phyloP scores from a whole-genome alignment of 1,140 invertebrate genomes.

The Rhyacophila brunnea region DNA sequence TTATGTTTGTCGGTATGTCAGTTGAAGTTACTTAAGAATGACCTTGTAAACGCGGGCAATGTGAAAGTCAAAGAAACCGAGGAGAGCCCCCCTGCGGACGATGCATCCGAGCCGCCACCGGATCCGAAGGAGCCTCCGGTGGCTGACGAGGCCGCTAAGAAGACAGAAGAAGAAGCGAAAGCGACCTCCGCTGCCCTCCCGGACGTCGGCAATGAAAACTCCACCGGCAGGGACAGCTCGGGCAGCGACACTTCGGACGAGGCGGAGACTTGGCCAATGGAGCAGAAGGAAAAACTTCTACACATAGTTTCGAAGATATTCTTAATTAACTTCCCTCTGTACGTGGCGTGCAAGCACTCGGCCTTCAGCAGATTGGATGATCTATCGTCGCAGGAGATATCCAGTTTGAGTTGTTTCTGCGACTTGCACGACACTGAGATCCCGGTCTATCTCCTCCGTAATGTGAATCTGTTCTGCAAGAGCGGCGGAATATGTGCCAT shows the following conservation, averaged over 20 bases:
- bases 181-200: conserved; percentile 3
- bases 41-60: conserved; percentile 43
- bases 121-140: conserved; percentile 25
- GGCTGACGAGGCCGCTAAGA: conserved; percentile 31
- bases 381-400: conserved; percentile 73
- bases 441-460: conserved; percentile 82
- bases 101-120: conserved; percentile 31
- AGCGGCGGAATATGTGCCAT: conserved; percentile 83
- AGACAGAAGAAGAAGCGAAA: conserved; percentile 29
- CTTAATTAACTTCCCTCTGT: conserved; percentile 85
- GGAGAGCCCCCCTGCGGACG: conserved; percentile 31
- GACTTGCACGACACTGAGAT: conserved; percentile 92
- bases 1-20: conserved; percentile 72
- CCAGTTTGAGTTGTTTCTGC: conserved; percentile 78
- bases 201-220: conserved; percentile 22
- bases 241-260: conserved; percentile 39
- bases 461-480: conserved; percentile 90
- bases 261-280: conserved; percentile 62
- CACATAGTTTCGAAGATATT: conserved; percentile 80
- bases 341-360: conserved; percentile 88
- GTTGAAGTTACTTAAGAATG: conserved; percentile 68
- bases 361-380: conserved; percentile 74
- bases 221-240: conserved; percentile 33
- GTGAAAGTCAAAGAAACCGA: conserved; percentile 30
- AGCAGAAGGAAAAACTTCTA: conserved; percentile 76